phyloP scores from a whole-genome alignment of 2,113 vertebrate genomes.

The Sciurus niger region DNA sequence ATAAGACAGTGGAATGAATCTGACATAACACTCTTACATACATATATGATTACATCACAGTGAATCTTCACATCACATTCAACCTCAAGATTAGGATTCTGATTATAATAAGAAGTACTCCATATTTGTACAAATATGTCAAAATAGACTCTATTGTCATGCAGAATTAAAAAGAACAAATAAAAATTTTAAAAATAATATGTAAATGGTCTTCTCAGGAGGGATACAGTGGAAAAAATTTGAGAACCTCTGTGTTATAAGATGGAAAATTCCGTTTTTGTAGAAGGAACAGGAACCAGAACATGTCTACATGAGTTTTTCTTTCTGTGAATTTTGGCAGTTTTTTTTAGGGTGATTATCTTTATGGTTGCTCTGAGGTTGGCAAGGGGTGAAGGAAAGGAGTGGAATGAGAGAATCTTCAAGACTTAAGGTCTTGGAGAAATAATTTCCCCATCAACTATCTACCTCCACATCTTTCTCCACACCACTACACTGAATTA shows the following conservation, averaged over 20 bases:
- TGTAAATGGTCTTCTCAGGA: background rate
- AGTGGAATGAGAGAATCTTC: background rate
- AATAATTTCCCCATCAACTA: background rate
- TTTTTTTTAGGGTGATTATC: background rate
- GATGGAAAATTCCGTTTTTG: background rate
- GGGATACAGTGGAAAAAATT: background rate
- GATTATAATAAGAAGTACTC: too few species aligned
- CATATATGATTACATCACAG: too few species aligned
- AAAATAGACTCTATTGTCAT: too few species aligned
- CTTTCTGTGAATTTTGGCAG: background rate
- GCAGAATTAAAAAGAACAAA: too few species aligned
- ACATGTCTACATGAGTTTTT: background rate
- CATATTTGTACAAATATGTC: too few species aligned
- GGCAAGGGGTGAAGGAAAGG: background rate
- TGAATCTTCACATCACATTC: too few species aligned
- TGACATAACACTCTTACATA: too few species aligned
- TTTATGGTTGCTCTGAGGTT: background rate
- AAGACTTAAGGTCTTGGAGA: background rate
- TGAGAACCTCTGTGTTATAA: background rate
- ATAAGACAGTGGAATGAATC: background rate
- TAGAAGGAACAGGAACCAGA: background rate
- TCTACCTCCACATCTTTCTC: background rate
- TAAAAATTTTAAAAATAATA: background rate
- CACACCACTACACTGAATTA: background rate
- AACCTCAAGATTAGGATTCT: too few species aligned